Base-by-base conservation (phyloP, 2,888 invertebrate genomes). In the Cataglyphis cursor region DNA sequence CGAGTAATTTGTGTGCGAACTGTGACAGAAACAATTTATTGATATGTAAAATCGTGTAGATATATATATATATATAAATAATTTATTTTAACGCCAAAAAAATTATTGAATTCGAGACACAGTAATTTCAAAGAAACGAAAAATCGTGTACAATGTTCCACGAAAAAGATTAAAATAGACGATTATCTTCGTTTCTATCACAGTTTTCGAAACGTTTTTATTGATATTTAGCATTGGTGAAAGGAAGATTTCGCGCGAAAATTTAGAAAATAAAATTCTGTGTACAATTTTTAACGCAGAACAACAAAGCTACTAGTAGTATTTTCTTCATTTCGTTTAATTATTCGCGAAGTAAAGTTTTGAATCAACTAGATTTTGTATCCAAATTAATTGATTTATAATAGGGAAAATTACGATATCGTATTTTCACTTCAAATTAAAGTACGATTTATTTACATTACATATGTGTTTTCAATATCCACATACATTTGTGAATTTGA, bases 391-490 rank as follows among this genome's bases (percentile, higher is more conserved):
- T 80, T 68, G 76, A 66, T 78, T 86, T 85, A 81, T 88, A 90
- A 72, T 88, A 87, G 88, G 85, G 85, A 84, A 90, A 76, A 76
- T 38, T 76, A 18, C 41, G 72, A 89, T 90, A 92, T 91, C 93
- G 90, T 93, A 93, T 93, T 91, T 86, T 90, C 90, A 91, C 84
- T 88, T 90, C 87, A 90, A 91, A 93, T 93, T 92, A 92, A 93
- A 90, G 15, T 80, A 51, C 57, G 51, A 74, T 48, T 82, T 85
- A 81, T 84, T 87, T 85, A 85, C 70, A 28, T 28, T 28, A 65
- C 12, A 10, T 8, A 62, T 51, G 44, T 73, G 61, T 21, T 6
- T 73, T 62, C 4, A 35, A 48, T 38, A 65, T 8, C 18, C 28
- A 41, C 15, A 41, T 10, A 54, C 35, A 24, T 10, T 41, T 35